These are phyloP conservation scores for Paratrypauchen microcephalus DNA, from an alignment of 2,797 vertebrate species.

Conservation along the genomic window DNA sequence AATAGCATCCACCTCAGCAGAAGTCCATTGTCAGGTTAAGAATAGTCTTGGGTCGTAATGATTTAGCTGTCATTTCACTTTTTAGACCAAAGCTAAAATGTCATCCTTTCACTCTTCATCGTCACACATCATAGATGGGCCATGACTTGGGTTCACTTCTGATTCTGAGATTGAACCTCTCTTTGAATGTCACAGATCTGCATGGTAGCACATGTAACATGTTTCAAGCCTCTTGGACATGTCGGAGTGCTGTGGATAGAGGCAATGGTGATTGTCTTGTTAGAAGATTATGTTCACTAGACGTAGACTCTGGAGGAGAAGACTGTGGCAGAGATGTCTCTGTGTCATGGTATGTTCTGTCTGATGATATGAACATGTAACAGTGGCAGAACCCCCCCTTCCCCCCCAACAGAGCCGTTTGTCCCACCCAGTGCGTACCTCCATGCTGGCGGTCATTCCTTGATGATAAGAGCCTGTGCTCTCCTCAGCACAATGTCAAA, in stretches of 20 bases:
- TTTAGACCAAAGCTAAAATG: background rate
- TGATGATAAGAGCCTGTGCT: conserved; percentile 52
- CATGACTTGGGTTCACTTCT: conserved; percentile 21
- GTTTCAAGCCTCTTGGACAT: conserved; percentile 41
- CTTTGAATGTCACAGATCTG: conserved; percentile 71
- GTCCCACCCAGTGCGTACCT: conserved; percentile 51
- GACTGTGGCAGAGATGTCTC: conserved; percentile 43
- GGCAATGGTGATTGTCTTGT: background rate
- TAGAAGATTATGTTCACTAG: background rate
- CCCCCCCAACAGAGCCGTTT: conserved; percentile 55
- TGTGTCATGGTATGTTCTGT: conserved; percentile 25
- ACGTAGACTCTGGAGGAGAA: conserved; percentile 27
- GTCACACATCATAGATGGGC: background rate
- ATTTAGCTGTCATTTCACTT: conserved; percentile 22
- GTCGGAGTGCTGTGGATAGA: background rate
- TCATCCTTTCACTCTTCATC: background rate
- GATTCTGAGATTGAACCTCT: conserved; percentile 64
- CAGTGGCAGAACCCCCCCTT: conserved; percentile 49
- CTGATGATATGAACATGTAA: conserved; percentile 53
- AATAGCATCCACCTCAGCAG: conserved; percentile 31
- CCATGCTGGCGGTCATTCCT: conserved; percentile 57
- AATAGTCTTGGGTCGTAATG: conserved; percentile 34
- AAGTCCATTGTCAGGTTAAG: conserved; percentile 26
- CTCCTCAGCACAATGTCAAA: conserved; percentile 64
- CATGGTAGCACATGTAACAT: conserved; percentile 63